Base-by-base conservation (phyloP, 2,888 invertebrate genomes). In the Nephrocerus scutellatus region DNA sequence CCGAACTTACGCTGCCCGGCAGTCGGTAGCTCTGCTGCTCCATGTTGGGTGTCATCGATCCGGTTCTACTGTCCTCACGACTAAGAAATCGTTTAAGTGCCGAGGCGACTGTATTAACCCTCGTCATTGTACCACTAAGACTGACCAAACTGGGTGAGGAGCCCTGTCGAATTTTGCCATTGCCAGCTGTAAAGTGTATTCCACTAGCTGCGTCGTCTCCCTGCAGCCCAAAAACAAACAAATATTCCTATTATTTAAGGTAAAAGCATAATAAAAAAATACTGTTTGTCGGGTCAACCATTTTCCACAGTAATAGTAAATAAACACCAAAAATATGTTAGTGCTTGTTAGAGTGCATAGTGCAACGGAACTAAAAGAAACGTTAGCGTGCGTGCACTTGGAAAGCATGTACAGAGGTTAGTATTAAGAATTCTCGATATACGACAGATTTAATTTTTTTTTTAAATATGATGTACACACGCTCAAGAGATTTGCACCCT, bases 81-180 rank as follows among this genome's bases (percentile, higher is more conserved):
- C 82, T 84, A 56, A 88, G 82, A 36, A 88, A 70, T 47, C 84
- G 73, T 58, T 83, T 84, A 6, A 88, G 65, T 56, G 84, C 80
- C 9, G 80, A 84, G 0, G 86, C 82, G 22, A 86, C 85, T 1
- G 87, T 86, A 54, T 79, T 81, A 1, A 80, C 80, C 32, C 86
- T 72, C 0, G 82, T 75, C 53, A 88, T 66, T 0, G 80, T 76
- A 10, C 74, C 76, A 38, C 72, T 60, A 2, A 64, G 49, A 31
- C 65, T 69, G 25, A 57, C 66, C 53, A 68, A 54, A 52, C 62
- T 72, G 36, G 60, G 70, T 33, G 72, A 70, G 4, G 68, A 68
- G 31, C 72, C 72, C 21, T 61, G 57, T 62, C 76, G 70, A 65
- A 53, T 72, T 71, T 75, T 74, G 3, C 64, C 62, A 43, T 75